Conservation (phyloP, 1,140 invertebrate genomes). For the Drosophila jambulina region DNA sequence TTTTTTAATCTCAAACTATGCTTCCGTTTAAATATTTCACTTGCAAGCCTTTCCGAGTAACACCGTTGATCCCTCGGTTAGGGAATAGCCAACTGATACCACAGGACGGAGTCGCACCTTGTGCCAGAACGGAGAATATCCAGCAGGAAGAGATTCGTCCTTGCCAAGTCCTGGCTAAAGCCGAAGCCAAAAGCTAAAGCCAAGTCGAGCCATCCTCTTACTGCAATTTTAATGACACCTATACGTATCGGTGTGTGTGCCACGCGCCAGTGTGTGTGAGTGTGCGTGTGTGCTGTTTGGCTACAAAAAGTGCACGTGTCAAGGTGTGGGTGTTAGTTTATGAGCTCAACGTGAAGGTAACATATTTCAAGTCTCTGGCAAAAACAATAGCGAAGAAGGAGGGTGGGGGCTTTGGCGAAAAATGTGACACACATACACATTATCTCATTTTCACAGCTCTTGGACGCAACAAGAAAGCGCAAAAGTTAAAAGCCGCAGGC, state of each 20-base stretch:
- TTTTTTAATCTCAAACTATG: not conserved
- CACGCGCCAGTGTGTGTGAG: conserved; percentile 5
- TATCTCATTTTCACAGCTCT: conserved; percentile 81
- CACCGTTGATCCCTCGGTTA: conserved; percentile 3
- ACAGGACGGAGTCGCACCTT: conserved; percentile 23
- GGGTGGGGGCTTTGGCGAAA: conserved; percentile 13
- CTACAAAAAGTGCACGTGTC: conserved; percentile 80
- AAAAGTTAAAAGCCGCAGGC: conserved; percentile 74
- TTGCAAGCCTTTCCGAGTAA: not conserved
- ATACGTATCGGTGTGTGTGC: conserved; percentile 35
- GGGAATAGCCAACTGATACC: conserved; percentile 19
- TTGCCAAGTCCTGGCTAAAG: conserved; percentile 66
- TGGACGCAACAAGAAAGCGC: conserved; percentile 73
- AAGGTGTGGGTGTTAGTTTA: conserved; percentile 83
- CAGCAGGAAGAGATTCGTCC: conserved; percentile 58
- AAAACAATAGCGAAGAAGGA: conserved; percentile 64
- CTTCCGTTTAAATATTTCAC: not conserved
- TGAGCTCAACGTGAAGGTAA: conserved; percentile 82
- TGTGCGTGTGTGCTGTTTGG: conserved; percentile 43
- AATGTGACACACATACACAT: conserved; percentile 83
- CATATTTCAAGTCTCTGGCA: conserved; percentile 77
- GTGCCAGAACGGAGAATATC: conserved; percentile 43
- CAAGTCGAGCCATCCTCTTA: conserved; percentile 73
- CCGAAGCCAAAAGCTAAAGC: conserved; percentile 58
- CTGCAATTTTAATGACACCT: conserved; percentile 83